These are phyloP conservation scores for Polydrusus cervinus DNA, from an alignment of 2,888 invertebrate species.

Conservation along the genomic window DNA sequence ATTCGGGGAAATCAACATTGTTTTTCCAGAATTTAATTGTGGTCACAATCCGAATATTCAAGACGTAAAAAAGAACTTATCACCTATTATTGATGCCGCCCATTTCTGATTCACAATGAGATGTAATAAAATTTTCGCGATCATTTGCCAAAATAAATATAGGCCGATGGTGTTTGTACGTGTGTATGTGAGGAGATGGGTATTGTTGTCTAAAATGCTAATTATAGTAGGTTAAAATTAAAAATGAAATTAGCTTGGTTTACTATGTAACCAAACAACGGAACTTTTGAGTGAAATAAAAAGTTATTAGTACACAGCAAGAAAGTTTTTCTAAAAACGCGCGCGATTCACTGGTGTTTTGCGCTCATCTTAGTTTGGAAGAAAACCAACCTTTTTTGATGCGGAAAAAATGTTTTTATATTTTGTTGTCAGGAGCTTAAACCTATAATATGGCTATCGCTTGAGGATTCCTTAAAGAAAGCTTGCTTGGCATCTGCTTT, in stretches of 20 bases:
- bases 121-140: conserved; percentile 30
- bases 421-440: no score
- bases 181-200: not conserved
- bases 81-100: not conserved
- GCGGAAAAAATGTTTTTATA: no score
- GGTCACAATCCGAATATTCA: conserved; percentile 6
- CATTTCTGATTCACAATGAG: conserved; percentile 17
- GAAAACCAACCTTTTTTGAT: no score
- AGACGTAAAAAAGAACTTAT: conserved; percentile 1
- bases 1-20: no score
- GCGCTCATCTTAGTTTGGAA: no score
- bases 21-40: no score
- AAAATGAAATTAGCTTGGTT: conserved; percentile 17
- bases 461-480: no score
- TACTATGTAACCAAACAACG: conserved; percentile 5
- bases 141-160: conserved; percentile 40
- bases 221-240: conserved; percentile 25
- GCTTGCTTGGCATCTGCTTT: no score
- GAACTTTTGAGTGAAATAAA: not conserved
- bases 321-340: not conserved
- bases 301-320: not conserved
- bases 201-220: conserved; percentile 23
- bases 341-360: no score
- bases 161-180: conserved; percentile 15
- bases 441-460: no score